Base-by-base conservation (phyloP, 1,140 invertebrate species). In the Lordiphosa clarofinis region DNA sequence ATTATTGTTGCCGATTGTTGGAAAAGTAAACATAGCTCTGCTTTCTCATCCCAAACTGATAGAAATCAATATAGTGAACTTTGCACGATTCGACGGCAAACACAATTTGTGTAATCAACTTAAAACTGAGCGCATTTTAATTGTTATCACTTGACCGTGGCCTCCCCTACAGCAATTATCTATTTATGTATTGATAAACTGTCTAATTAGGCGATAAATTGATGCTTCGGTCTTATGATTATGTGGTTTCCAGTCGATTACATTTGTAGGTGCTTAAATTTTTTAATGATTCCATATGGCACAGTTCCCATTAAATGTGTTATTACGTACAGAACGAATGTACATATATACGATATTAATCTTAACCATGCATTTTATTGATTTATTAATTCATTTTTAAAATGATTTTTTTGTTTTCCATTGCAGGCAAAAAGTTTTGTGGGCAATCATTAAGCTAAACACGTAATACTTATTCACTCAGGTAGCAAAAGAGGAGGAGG, bases 381-480 rank as follows among this genome's bases (percentile, higher is more conserved):
- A 71, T 81, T 81, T 61, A 31, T 61, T 43, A 56, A 52, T 10
- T 13, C 3, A 19, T 50, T 64, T 55, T 28, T 28, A 28, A 28
- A 31, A 31, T 10, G 9, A 40, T 69, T 59, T 60, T 48, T 35
- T 69, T 59, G 55, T 36, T 19, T 48, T 35, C 15, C 53, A 39
- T 82, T 72, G 7, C 75, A 81, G 75, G 72, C 67, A 76, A 73
- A 76, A 69, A 59, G 56, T 64, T 68, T 58, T 82, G 58, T 56
- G 62, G 66, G 66, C 76, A 84, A 81, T 81, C 75, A 81, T 72
- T 81, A 82, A 60, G 56, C 72, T 58, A 58, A 68, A 76, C 72
- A 82, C 76, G 76, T 81, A 82, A 64, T 68, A 33, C 43, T 46
- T 46, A 65, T 68, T 64, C 53, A 69, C 76, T 82, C 76, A 82